Evolutionary conservation across 2,113 vertebrate species (phyloP), one percentile per base, ranked within the genome.

Genomic region (Stomatorhinus ivindoensis): DNA sequence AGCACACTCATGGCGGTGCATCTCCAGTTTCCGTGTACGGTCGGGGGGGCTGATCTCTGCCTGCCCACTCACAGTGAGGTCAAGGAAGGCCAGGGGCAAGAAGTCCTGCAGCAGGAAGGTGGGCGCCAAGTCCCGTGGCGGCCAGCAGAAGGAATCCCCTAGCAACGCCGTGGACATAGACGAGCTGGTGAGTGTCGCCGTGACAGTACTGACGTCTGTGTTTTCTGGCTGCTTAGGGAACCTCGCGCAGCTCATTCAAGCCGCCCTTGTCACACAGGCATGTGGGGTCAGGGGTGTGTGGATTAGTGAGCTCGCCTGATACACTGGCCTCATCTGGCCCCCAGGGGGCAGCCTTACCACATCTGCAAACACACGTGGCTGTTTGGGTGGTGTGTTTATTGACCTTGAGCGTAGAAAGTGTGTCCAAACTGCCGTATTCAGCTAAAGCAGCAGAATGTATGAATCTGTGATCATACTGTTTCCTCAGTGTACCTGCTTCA

Each of bases 121-220:
- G 53, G 93, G 93, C 58, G 42, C 93, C 55, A 97, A 97, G 94
- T 69, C 89, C 76, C 95, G 94, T 86, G 94, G 94, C 88, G 86
- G 94, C 76, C 96, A 92, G 90, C 94, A 95, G 65, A 97, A 92
- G 93, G 88, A 90, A 0, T 90, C 94, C 13, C 94, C 96, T 88
- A 96, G 92, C 93, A 97, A 96, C 3, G 96, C 95, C 0, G 94
- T 95, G 3, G 97, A 99, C 94, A 97, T 99, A 0, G 98, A 99
- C 0, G 98, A 99, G 91, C 95, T 99, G 97, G 98, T 99, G 94
- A 96, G 97, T 89, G 13, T 50, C 55, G 13, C 21, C 7, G 44
- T 21, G 44, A 19, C 27, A 0, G 15, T 82, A 4, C 11, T 11
- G 44, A 24, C 15, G 0, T 53, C 9, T 6, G 6, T 31, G 3